phyloP scores from a whole-genome alignment of 1,140 invertebrate species.

The Magallana angulata region DNA sequence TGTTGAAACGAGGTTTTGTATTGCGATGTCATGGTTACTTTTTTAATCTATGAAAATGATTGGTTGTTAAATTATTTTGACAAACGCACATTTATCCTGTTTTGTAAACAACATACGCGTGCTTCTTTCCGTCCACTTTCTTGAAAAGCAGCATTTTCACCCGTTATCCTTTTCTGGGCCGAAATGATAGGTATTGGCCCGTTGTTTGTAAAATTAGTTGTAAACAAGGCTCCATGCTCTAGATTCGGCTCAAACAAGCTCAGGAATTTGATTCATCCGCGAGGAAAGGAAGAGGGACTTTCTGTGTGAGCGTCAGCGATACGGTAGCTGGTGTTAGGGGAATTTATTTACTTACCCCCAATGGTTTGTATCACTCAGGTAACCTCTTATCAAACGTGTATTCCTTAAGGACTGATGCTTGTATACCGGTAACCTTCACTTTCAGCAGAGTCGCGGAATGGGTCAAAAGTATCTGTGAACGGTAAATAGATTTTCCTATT shows the following conservation, averaged over 20 bases:
- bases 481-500: not conserved
- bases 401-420: not conserved
- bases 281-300: not conserved
- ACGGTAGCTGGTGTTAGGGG: constrained; percentile 15
- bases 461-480: constrained; percentile 8
- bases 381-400: constrained; percentile 3
- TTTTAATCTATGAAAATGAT: too few species aligned
- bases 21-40: too few species aligned
- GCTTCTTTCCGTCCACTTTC: too few species aligned
- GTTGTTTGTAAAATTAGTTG: too few species aligned
- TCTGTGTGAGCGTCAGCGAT: not conserved
- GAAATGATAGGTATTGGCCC: too few species aligned
- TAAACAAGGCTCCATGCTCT: not conserved
- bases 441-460: not conserved
- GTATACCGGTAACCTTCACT: not conserved
- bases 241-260: not conserved
- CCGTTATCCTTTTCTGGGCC: too few species aligned
- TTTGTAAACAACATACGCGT: too few species aligned
- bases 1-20: too few species aligned
- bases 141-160: too few species aligned
- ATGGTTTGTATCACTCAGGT: constrained; percentile 18
- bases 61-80: too few species aligned
- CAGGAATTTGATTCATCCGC: not conserved
- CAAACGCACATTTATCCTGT: too few species aligned
- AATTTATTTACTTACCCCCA: constrained; percentile 28